Conservation (phyloP, 2,888 invertebrate genomes). For the Apocheima hispidaria region DNA sequence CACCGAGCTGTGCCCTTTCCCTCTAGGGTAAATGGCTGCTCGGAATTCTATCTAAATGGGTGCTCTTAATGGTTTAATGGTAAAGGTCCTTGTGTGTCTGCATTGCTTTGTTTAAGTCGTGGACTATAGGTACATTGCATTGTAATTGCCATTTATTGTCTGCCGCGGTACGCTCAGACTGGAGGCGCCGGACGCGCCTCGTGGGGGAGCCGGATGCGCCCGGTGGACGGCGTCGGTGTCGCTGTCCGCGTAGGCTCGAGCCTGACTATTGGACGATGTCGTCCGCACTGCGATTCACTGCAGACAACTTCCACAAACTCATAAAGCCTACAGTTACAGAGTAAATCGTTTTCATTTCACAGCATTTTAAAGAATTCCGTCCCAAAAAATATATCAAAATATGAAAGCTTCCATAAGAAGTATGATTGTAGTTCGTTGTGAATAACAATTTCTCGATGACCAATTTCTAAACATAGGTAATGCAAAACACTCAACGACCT, state of each 20-base stretch:
- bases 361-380: too few relatives aligned
- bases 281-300: conserved; percentile 35
- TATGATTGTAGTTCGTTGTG: too few relatives aligned
- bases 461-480: too few relatives aligned
- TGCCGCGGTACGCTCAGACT: background rate
- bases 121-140: background rate
- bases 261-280: conserved; percentile 19
- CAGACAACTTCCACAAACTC: conserved; percentile 10
- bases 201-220: too few relatives aligned
- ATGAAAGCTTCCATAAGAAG: background rate
- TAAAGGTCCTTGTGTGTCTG: conserved; percentile 19
- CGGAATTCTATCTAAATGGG: conserved; percentile 1
- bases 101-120: background rate
- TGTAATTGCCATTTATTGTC: background rate
- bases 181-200: too few relatives aligned
- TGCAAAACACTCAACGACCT: too few relatives aligned
- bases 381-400: too few relatives aligned
- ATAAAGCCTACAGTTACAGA: conserved; percentile 8
- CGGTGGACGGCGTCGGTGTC: background rate
- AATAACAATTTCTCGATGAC: too few relatives aligned
- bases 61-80: background rate
- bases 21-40: conserved; percentile 9
- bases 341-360: conserved; percentile 21
- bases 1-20: conserved; percentile 15
- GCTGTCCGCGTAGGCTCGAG: background rate